A percentile compares a stretch with the other conserved stretches of the same genome.
phyloP scores from a whole-genome alignment of 1,140 invertebrate genomes.

The Olivierus martensii region DNA sequence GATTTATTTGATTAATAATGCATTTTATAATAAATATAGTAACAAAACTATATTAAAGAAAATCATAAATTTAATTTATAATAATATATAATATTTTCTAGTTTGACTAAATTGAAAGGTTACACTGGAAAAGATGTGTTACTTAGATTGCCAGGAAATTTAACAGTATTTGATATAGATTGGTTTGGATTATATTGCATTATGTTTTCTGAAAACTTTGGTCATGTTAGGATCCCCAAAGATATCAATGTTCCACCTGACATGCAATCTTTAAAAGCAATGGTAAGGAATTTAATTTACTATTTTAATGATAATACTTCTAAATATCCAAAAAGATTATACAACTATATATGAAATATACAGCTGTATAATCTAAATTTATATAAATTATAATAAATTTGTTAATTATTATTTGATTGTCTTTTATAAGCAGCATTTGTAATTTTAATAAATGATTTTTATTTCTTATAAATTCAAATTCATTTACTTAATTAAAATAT shows the following conservation, averaged over 20 bases:
- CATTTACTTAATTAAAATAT: too few species aligned
- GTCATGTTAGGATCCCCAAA: conserved; percentile 61
- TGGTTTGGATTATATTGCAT: conserved; percentile 73
- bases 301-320: too few species aligned
- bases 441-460: too few species aligned
- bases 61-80: not conserved
- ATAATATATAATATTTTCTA: conserved; percentile 29
- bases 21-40: too few species aligned
- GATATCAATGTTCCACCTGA: conserved; percentile 66
- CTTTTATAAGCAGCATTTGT: too few species aligned
- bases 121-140: conserved; percentile 61
- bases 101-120: conserved; percentile 49
- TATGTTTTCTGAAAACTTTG: conserved; percentile 51
- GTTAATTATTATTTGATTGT: too few species aligned
- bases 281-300: conserved; percentile 1
- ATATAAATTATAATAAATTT: too few species aligned
- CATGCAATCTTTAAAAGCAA: conserved; percentile 9
- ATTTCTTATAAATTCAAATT: too few species aligned
- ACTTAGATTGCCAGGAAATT: conserved; percentile 62
- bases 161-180: conserved; percentile 66
- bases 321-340: too few species aligned
- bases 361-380: too few species aligned
- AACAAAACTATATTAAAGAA: not conserved
- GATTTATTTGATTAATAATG: too few species aligned
- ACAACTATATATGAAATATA: too few species aligned